Evolutionary conservation across 2,797 vertebrate species (phyloP).

Genomic region (Protonibea diacanthus): DNA sequence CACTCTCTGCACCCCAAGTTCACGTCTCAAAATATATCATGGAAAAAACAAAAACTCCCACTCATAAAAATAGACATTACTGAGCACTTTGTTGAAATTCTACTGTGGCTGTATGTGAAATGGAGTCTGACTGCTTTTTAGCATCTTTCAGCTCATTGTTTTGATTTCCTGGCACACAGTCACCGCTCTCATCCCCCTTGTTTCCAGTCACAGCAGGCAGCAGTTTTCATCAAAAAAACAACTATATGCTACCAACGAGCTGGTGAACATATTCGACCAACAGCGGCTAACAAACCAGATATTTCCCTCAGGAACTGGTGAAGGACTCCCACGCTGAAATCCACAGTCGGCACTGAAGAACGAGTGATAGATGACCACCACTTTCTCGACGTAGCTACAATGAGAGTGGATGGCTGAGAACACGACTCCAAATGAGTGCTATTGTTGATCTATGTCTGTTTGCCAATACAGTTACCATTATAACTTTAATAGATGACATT

Average conservation of each 20-base stretch:
- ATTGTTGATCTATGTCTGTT: neutral
- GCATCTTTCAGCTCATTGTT: neutral
- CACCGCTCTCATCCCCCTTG: neutral
- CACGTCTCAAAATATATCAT: slow-evolving; percentile 4
- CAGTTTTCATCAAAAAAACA: neutral
- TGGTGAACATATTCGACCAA: neutral
- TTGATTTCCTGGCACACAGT: neutral
- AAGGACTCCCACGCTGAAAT: neutral
- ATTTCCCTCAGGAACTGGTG: neutral
- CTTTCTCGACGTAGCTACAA: neutral
- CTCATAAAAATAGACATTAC: neutral
- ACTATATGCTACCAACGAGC: too few relatives aligned
- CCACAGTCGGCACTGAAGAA: too few relatives aligned
- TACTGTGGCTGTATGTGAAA: too few relatives aligned
- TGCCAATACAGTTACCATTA: neutral
- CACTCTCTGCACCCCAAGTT: neutral
- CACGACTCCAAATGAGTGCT: neutral
- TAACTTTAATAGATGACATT: neutral
- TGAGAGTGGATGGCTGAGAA: neutral
- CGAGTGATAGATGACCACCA: too few relatives aligned
- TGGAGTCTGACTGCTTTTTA: neutral
- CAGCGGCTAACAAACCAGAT: neutral
- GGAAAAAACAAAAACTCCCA: neutral
- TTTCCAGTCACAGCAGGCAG: neutral
- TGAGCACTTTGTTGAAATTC: neutral